phyloP scores from a whole-genome alignment of 2,888 invertebrate species.

The Cabera pusaria region DNA sequence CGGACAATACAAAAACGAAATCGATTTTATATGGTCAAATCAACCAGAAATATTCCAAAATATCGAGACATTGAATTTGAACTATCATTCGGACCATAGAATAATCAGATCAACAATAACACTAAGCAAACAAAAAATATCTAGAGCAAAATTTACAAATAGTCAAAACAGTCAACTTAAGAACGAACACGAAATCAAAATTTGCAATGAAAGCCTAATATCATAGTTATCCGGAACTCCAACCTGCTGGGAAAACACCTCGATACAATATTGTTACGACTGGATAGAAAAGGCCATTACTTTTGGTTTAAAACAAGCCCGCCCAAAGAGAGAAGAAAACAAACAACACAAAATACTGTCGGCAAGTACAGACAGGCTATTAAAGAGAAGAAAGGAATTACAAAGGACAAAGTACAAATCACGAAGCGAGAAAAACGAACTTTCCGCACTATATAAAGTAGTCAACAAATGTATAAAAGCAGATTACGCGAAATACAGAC shows the following conservation, averaged over 20 bases:
- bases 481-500: too few species aligned
- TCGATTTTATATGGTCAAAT: constrained; percentile 11
- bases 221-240: too few species aligned
- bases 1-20: too few species aligned
- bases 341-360: constrained; percentile 5
- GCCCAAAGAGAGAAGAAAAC: too few species aligned
- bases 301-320: too few species aligned
- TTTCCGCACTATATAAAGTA: constrained; percentile 13
- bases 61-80: constrained; percentile 5
- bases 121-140: constrained; percentile 1
- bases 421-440: constrained; percentile 12
- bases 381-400: constrained; percentile 14
- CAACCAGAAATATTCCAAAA: constrained; percentile 8
- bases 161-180: background rate
- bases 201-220: too few species aligned
- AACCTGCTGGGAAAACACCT: too few species aligned
- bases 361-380: background rate
- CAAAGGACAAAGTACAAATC: constrained; percentile 14
- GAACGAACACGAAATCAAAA: too few species aligned
- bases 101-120: background rate
- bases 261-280: too few species aligned
- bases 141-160: constrained; percentile 3
- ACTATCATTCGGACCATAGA: background rate
- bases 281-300: too few species aligned
- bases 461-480: constrained; percentile 15